A percentile compares a stretch with the other conserved stretches of the same genome.
phyloP scores from a whole-genome alignment of 2,113 vertebrate species.

The Camelus dromedarius region DNA sequence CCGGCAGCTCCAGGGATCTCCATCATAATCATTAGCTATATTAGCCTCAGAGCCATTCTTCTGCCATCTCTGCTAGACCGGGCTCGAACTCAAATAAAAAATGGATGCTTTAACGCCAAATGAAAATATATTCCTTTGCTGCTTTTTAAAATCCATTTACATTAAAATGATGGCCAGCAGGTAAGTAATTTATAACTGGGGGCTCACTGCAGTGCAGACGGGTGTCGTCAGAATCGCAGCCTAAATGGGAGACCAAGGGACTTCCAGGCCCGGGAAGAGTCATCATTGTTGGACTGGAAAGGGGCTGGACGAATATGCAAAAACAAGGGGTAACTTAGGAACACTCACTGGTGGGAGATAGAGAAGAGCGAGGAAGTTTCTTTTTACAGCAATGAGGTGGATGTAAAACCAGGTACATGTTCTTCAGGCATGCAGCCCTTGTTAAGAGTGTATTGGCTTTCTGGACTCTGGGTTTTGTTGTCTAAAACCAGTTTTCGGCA shows the following conservation, averaged over 20 bases:
- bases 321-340: neutral
- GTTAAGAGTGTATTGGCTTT: neutral
- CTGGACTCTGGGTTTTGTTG: neutral
- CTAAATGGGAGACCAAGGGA: neutral
- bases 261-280: neutral
- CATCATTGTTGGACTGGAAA: neutral
- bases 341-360: accelerated
- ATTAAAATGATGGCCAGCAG: constrained; percentile 48
- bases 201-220: neutral
- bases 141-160: constrained; percentile 70
- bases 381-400: neutral
- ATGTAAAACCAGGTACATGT: neutral
- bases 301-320: neutral
- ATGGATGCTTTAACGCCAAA: constrained; percentile 78
- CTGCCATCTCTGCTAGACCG: constrained; percentile 53
- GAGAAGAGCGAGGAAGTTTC: neutral
- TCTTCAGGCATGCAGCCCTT: neutral
- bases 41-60: constrained; percentile 53
- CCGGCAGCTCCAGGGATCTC: neutral
- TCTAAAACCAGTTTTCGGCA: neutral
- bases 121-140: constrained; percentile 80
- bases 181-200: constrained; percentile 53
- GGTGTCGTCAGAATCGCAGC: neutral
- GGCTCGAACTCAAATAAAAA: constrained; percentile 75
- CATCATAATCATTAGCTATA: constrained; percentile 34